phyloP scores from a whole-genome alignment of 2,797 vertebrate species.

The Danio tinwini region DNA sequence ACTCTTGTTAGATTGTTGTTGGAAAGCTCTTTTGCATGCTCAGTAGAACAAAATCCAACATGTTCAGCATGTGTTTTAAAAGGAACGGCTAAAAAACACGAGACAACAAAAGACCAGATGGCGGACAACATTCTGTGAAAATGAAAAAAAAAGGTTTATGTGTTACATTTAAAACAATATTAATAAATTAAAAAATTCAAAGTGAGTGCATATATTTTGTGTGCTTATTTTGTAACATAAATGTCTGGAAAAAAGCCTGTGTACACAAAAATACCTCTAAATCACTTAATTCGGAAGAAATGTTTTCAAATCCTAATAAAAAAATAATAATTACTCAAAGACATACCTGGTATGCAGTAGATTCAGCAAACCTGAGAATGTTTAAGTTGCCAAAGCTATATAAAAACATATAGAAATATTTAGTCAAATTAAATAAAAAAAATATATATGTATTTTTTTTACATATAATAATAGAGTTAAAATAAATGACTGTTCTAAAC shows the following conservation, averaged over 20 bases:
- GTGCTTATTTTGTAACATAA: too few relatives aligned
- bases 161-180: background rate
- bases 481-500: background rate
- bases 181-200: background rate
- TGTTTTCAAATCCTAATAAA: too few relatives aligned
- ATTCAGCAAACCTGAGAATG: too few relatives aligned
- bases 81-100: slow-evolving; percentile 31
- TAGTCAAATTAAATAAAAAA: too few relatives aligned
- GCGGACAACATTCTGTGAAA: slow-evolving; percentile 38
- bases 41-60: slow-evolving; percentile 61
- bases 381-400: too few relatives aligned
- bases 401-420: too few relatives aligned
- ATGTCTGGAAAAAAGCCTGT: too few relatives aligned
- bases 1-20: slow-evolving; percentile 61
- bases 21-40: slow-evolving; percentile 59
- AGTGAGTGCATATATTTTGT: background rate
- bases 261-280: too few relatives aligned
- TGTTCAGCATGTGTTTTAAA: slow-evolving; percentile 40
- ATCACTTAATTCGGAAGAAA: too few relatives aligned
- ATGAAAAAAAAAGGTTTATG: background rate
- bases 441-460: too few relatives aligned
- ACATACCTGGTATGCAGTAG: too few relatives aligned
- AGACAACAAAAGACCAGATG: slow-evolving; percentile 15
- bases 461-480: background rate
- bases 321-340: too few relatives aligned